Evolutionary conservation across 2,113 vertebrate genomes (phyloP).

Genomic region (Lycocorax pyrrhopterus): DNA sequence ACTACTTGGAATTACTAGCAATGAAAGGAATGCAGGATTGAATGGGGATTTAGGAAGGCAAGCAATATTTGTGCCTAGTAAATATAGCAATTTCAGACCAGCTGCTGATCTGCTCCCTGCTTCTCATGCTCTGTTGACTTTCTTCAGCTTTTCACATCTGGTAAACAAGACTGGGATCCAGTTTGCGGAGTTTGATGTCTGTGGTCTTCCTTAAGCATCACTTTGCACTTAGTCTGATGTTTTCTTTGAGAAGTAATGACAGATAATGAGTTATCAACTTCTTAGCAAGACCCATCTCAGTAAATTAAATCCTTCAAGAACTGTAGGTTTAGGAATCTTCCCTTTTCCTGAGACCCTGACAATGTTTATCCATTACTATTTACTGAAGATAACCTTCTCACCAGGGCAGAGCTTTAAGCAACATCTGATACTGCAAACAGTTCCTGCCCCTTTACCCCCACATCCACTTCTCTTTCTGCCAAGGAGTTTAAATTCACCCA

Average conservation of each 20-base stretch:
- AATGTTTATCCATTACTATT: conserved; percentile 12
- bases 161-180: neutral
- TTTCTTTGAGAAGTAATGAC: neutral
- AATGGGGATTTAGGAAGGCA: neutral
- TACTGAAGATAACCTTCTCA: conserved; percentile 38
- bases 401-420: neutral
- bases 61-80: neutral
- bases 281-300: neutral
- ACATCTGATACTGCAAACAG: neutral
- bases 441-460: neutral
- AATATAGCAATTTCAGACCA: neutral
- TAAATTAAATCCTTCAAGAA: neutral
- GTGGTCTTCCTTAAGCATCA: neutral
- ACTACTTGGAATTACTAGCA: neutral
- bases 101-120: neutral
- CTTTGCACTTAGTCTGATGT: neutral
- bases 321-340: neutral
- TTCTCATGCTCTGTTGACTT: neutral
- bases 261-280: neutral
- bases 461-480: neutral
- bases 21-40: neutral
- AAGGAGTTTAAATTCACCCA: neutral
- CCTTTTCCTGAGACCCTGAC: neutral
- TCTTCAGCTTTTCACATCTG: neutral
- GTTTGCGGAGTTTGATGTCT: neutral